Percentiles rank a stretch among this genome's conserved stretches.
These are phyloP conservation scores for Heterodera filipjevi DNA, from an alignment of 2,888 invertebrate genomes.

Conservation along the genomic window DNA sequence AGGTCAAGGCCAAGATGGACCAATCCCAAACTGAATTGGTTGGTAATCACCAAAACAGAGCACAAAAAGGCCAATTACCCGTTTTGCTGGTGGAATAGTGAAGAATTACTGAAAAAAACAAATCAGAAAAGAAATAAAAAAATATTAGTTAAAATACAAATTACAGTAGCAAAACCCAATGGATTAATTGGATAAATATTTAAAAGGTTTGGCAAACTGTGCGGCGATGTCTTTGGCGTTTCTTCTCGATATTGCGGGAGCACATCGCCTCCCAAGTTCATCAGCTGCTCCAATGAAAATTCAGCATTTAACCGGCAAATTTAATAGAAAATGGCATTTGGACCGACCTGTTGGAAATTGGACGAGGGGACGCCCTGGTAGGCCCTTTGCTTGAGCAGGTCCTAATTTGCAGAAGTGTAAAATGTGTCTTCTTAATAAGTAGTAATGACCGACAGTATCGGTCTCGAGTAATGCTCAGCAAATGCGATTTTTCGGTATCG, in stretches of 20 bases:
- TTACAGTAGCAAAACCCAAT: too few species aligned
- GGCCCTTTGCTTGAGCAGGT: slow-evolving; percentile 51
- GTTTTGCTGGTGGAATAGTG: slow-evolving; percentile 98
- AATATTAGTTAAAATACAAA: background rate
- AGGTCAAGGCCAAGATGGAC: slow-evolving; percentile 98
- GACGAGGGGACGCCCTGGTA: slow-evolving; percentile 50
- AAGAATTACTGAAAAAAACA: slow-evolving; percentile 74
- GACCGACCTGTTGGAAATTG: slow-evolving; percentile 64
- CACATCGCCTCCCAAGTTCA: slow-evolving; percentile 96
- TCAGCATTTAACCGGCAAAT: slow-evolving; percentile 15
- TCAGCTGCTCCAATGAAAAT: slow-evolving; percentile 66
- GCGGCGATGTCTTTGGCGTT: slow-evolving; percentile 98
- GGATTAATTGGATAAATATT: too few species aligned
- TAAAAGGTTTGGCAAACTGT: slow-evolving; percentile 67
- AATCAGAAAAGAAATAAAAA: background rate
- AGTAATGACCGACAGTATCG: too few species aligned
- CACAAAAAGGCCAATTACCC: background rate
- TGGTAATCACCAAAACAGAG: slow-evolving; percentile 72
- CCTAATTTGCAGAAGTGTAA: slow-evolving; percentile 36
- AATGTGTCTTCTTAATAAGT: too few species aligned
- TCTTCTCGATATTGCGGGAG: slow-evolving; percentile 98
- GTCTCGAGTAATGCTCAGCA: too few species aligned
- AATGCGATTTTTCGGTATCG: too few species aligned
- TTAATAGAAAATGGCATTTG: slow-evolving; percentile 10
- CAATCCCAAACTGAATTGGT: slow-evolving; percentile 83